Evolutionary conservation across 2,113 vertebrate species (phyloP), one percentile per base, ranked within the genome.

Genomic region (Mormoops blainvillei): DNA sequence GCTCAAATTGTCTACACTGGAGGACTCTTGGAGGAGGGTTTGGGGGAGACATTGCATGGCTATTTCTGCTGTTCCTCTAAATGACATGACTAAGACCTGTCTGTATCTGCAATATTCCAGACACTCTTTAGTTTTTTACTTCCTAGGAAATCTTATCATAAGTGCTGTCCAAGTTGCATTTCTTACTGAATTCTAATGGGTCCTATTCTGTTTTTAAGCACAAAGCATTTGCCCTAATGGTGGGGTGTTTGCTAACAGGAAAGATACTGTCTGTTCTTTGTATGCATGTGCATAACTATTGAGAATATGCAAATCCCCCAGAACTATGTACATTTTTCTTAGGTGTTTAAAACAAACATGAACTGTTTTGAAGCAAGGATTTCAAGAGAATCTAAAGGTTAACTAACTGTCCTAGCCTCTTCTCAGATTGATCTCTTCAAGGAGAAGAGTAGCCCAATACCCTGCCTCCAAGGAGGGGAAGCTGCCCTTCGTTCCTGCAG

Each of bases 351-450:
- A 81, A 65, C 41, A 71, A 65, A 85, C 61, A 36, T 9, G 56
- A 68, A 84, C 84, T 71, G 38, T 78, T 92, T 77, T 50, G 84
- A 88, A 87, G 54, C 63, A 88, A 73, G 86, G 33, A 81, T 91
- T 82, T 83, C 20, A 86, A 85, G 52, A 58, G 41, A 67, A 10
- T 7, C n/a, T 52, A 48, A 78, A 41, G 13, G 8, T 52, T 45
- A 63, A 65, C 24, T 45, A 63, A 65, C 24, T 70, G 28, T 50
- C 82, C n/a, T 78, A 5, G 20, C 54, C 5, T 84, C 33, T 31
- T 18, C 15, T 89, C 28, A 48, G 11, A 61, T 10, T 20, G 31
- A 85, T 33, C 22, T 78, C 28, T 88, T 63, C 20, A 7, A 19
- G 36, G 22, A 13, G 36, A 70, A 65, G 19, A 28, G 11, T 9